Base-by-base conservation (phyloP, 1,140 invertebrate genomes). In the Drosophila lini region DNA sequence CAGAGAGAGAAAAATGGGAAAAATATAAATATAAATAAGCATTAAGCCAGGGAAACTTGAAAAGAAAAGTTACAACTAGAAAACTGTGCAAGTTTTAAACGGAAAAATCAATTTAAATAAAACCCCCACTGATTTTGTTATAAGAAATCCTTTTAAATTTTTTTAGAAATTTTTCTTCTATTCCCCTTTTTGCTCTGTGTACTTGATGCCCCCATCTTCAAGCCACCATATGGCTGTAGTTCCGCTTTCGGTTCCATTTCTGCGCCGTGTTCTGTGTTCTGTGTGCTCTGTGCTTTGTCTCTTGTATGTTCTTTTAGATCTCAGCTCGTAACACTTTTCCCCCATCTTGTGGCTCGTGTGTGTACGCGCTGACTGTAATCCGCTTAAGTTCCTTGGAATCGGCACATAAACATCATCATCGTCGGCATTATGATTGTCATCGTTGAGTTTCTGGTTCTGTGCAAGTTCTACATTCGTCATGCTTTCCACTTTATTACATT, bases 341-440 rank as follows among this genome's bases (percentile, higher is more conserved):
- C 61, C 45, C 48, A 42, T 65, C 65, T 69, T 41, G 65, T 67
- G 65, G 65, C 65, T 67, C 65, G 61, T 69, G 65, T 67, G 36
- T 50, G 34, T 25, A 15, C 9, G 19, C 53, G 47, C 31, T 68
- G 67, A 31, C 19, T 75, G 73, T 88, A 88, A 88, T 83, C 83
- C 80, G 84, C 83, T 88, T 88, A 88, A 78, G 80, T 88, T 88
- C 80, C 73, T 60, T 50, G 79, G 80, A 89, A 88, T 89, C 83
- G 83, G 83, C 79, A 86, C 82, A 86, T 60, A 78, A 78, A 78
- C 75, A 78, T 78, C 64, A 78, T 78, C 59, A 78, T 71, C 41
- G 34, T 55, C 19, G 60, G 75, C 44, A 41, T 78, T 56, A 78
- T 62, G 63, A 62, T 74, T 50, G 63, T 74, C 41, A 80, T 74